Conservation (phyloP, 1,140 invertebrate genomes). For the Drosophila nebulosa region DNA sequence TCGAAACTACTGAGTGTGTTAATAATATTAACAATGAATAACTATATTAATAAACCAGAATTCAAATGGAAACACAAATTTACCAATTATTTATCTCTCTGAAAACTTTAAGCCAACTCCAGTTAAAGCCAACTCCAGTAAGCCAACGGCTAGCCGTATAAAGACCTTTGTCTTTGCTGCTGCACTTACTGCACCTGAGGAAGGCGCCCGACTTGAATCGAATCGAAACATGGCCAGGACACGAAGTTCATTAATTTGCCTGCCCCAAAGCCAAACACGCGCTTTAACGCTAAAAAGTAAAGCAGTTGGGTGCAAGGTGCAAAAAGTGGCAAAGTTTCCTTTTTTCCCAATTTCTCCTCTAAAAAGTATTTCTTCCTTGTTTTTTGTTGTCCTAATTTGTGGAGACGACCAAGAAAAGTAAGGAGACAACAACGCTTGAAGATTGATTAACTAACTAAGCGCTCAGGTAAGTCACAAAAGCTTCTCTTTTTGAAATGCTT, state of each 20-base stretch:
- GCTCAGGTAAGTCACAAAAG: not conserved
- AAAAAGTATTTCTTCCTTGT: not conserved
- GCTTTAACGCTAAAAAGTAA: not conserved
- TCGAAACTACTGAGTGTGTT: conserved; percentile 78
- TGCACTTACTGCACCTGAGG: conserved; percentile 36
- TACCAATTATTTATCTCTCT: conserved; percentile 40
- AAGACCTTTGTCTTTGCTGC: conserved; percentile 21
- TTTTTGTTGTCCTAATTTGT: conserved; percentile 15
- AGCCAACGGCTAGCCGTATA: conserved; percentile 34
- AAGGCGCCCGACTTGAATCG: too few species aligned
- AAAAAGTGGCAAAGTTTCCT: not conserved
- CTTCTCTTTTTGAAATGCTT: not conserved
- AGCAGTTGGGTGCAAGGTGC: too few species aligned
- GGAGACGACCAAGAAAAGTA: not conserved
- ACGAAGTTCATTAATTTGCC: conserved; percentile 55
- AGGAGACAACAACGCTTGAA: not conserved
- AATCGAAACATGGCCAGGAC: too few species aligned
- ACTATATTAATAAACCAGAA: conserved; percentile 70
- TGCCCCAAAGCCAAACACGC: not conserved
- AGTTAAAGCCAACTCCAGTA: not conserved
- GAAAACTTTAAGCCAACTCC: too few species aligned
- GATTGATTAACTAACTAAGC: not conserved
- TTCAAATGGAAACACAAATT: conserved; percentile 13
- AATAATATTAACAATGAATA: conserved; percentile 69
- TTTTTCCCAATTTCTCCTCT: not conserved